Conservation (phyloP, 2,797 vertebrate genomes). For the Crocidura indochinensis region DNA sequence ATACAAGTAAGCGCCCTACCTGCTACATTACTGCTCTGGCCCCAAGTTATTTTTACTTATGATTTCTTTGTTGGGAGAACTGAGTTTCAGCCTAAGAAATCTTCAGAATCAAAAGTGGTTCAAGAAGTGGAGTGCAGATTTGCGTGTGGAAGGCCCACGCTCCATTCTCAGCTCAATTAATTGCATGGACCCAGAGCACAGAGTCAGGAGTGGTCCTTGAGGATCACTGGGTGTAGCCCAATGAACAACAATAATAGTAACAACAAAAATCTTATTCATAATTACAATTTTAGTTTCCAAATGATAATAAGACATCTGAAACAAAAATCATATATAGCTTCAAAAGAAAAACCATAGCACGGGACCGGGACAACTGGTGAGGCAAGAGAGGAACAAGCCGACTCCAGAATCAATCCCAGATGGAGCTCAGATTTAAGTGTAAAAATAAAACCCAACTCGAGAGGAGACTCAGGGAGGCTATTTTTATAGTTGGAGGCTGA, state of each 20-base stretch:
- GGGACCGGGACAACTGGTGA: neutral
- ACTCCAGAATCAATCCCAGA: slow-evolving; percentile 53
- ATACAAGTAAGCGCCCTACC: no score
- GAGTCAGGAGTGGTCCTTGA: no score
- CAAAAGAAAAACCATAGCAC: slow-evolving; percentile 55
- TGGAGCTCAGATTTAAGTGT: slow-evolving; percentile 39
- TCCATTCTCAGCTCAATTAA: no score
- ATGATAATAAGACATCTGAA: slow-evolving; percentile 61
- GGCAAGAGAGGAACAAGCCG: neutral
- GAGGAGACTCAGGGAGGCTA: neutral
- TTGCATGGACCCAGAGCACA: no score
- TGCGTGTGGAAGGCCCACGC: no score
- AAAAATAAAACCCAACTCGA: slow-evolving; percentile 32
- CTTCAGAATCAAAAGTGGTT: no score
- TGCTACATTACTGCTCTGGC: no score
- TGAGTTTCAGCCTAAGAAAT: neutral
- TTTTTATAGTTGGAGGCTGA: slow-evolving; percentile 33
- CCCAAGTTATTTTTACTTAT: neutral
- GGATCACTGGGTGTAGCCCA: no score
- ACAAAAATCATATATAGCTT: slow-evolving; percentile 58
- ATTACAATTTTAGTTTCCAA: slow-evolving; percentile 62
- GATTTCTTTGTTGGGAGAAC: neutral
- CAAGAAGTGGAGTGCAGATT: no score
- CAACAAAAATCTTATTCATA: slow-evolving; percentile 57
- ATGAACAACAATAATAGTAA: neutral